These are phyloP conservation scores for Premnoplex brunnescens DNA, from an alignment of 2,797 vertebrate species.

Conservation along the genomic window DNA sequence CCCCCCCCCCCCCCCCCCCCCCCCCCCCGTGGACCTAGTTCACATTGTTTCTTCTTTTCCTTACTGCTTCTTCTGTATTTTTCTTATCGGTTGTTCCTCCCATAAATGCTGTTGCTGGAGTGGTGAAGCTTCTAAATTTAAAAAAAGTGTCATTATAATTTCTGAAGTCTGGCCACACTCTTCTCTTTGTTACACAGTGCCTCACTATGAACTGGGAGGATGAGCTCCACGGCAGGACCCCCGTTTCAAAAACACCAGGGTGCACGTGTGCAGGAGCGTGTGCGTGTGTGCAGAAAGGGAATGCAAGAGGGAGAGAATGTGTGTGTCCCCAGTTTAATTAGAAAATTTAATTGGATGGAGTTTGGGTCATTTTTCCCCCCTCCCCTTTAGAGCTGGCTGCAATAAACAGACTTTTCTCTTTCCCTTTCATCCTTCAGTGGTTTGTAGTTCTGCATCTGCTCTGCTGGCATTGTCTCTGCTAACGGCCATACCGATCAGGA, in stretches of 20 bases:
- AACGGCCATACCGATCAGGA: slow-evolving; percentile 59
- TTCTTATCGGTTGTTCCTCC: neutral
- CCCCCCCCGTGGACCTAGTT: neutral
- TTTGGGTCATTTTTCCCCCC: slow-evolving; percentile 8
- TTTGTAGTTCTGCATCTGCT: slow-evolving; percentile 72
- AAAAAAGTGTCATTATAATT: neutral
- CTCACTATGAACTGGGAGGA: neutral
- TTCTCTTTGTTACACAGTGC: neutral
- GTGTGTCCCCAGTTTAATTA: slow-evolving; percentile 63
- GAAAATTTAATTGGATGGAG: slow-evolving; percentile 65
- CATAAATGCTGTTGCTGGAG: neutral
- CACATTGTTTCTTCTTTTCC: neutral
- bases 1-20: too few relatives aligned
- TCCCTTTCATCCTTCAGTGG: slow-evolving; percentile 62
- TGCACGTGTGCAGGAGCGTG: neutral
- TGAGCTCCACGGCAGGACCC: neutral
- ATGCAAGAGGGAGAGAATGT: neutral
- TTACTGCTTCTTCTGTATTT: neutral
- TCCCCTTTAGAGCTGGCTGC: slow-evolving; percentile 42
- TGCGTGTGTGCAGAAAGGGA: neutral
- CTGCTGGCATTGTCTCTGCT: slow-evolving; percentile 64
- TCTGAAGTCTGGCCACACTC: neutral
- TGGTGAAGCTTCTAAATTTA: neutral
- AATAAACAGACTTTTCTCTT: slow-evolving; percentile 65
- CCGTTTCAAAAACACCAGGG: rapidly evolving